These are phyloP conservation scores for Neodontobutis hainanensis DNA, from an alignment of 2,113 vertebrate genomes.

Conservation along the genomic window DNA sequence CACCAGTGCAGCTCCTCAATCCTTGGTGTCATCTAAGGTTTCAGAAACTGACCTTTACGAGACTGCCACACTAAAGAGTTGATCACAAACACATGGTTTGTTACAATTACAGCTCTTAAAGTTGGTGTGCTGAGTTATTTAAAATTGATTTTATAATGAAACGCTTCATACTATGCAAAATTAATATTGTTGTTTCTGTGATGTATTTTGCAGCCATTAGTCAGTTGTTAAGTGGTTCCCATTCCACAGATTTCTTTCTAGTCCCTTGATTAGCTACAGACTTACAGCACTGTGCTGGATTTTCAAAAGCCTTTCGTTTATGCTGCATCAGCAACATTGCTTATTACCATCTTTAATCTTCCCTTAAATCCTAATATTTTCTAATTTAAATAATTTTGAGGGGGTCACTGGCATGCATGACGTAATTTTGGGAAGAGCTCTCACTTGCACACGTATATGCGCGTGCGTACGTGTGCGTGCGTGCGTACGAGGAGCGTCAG, in stretches of 20 bases:
- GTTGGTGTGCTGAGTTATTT: background rate
- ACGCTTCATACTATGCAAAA: too few relatives aligned
- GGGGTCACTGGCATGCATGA: conserved; percentile 69
- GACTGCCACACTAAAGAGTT: conserved; percentile 3
- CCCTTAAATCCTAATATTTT: conserved; percentile 59
- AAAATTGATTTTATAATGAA: background rate
- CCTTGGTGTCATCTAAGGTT: background rate
- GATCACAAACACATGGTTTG: background rate
- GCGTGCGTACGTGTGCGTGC: conserved; percentile 16
- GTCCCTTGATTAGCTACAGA: background rate
- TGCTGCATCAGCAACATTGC: background rate
- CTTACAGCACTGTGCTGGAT: background rate
- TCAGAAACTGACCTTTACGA: conserved; percentile 36
- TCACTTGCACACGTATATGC: conserved; percentile 23
- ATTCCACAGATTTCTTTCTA: too few relatives aligned
- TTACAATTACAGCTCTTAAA: background rate
- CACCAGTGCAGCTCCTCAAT: background rate
- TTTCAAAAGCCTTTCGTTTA: background rate
- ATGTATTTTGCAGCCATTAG: too few relatives aligned
- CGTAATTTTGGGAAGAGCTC: conserved; percentile 73
- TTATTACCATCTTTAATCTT: conserved; percentile 27
- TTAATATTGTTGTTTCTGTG: too few relatives aligned
- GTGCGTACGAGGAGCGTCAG: conserved; percentile 52
- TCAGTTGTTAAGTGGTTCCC: too few relatives aligned
- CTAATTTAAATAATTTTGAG: conserved; percentile 59